Base-by-base conservation (phyloP, 2,888 invertebrate species). In the Phragmatobia fuliginosa region DNA sequence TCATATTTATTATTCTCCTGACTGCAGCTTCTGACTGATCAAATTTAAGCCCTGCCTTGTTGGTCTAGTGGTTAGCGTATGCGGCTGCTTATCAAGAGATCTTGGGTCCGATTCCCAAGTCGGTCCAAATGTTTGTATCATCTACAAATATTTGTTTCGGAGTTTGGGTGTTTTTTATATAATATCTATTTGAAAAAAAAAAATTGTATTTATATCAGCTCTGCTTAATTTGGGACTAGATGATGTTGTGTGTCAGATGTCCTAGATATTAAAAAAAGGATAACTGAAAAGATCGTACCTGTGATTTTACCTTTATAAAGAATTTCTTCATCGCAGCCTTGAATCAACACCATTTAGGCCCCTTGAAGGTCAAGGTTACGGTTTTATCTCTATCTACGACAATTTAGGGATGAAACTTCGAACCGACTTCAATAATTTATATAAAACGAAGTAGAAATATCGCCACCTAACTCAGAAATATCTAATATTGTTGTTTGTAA, bases 291-390 rank as follows among this genome's bases (percentile, higher is more conserved):
- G 0, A 49, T 49, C n/a, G 2, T n/a, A 49, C 45, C n/a, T 49
- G n/a, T 49, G 8, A 7, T 8, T n/a, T 10, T 7, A 49, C 45
- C 10, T 21, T 49, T 49, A 8, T 10, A 49, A 21, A 49, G 45
- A 49, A n/a, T 49, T n/a, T 49, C 45, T 21, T 21, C 21, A 8
- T 49, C 45, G 45, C 10, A 49, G n/a, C 45, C 45, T 49, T 49
- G 45, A 49, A 49, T 8, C 45, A 49, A 49, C 45, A 49, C 45
- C 45, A 2, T 58, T 49, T 18, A n/a, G 7, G 45, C 21, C 45
- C 45, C 45, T 49, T 49, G n/a, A 49, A 49, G 45, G 45, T n/a
- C 45, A 49, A 49, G 45, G 45, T 49, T 21, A 49, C n/a, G 45
- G 45, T 49, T n/a, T 49, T 49, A 49, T 49, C 45, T n/a, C n/a